These are phyloP conservation scores for Cephus rjabovi DNA, from an alignment of 2,888 invertebrate species.

Conservation along the genomic window DNA sequence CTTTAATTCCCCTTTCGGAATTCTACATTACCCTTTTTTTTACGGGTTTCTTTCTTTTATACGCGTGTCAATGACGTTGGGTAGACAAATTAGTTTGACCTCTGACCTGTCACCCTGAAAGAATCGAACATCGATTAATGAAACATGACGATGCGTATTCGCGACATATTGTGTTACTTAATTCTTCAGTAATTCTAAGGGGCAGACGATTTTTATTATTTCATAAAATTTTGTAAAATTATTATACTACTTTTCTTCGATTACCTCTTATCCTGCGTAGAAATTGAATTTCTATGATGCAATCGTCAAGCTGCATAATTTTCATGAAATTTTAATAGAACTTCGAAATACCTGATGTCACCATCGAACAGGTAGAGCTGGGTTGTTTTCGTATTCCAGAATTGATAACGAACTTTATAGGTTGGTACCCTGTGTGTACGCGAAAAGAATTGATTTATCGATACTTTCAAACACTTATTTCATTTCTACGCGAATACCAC, in stretches of 20 bases:
- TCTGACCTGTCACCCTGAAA: not conserved
- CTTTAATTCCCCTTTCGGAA: not conserved
- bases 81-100: not conserved
- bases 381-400: not conserved
- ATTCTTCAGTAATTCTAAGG: not conserved
- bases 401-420: not conserved
- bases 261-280: not conserved
- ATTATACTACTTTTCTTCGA: not conserved
- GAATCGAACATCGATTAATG: not conserved
- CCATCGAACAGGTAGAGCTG: not conserved
- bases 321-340: not conserved
- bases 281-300: not conserved
- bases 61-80: not conserved
- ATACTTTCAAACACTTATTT: not conserved
- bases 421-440: not conserved
- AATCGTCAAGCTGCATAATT: not conserved
- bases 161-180: not conserved
- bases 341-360: not conserved
- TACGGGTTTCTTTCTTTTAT: not conserved
- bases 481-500: not conserved
- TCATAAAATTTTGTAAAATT: not conserved
- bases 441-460: too few species aligned
- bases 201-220: not conserved
- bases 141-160: not conserved
- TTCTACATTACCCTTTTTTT: not conserved